phyloP scores from a whole-genome alignment of 2,888 invertebrate species.

The Caenorhabditis parvicauda region DNA sequence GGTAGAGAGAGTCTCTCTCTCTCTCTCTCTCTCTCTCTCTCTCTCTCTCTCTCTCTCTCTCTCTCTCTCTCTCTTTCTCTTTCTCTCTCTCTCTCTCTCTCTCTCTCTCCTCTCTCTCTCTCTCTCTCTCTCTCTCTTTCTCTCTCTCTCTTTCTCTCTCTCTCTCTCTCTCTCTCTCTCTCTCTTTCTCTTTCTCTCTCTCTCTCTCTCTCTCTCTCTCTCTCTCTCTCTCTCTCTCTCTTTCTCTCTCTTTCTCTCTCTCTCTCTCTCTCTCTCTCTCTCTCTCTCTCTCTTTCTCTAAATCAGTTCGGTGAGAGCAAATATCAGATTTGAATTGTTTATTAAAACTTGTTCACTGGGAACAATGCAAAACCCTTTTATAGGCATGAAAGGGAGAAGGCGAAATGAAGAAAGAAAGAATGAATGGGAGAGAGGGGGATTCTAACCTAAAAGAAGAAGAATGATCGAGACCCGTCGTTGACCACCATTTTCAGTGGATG shows the following conservation, averaged over 20 bases:
- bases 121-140: background rate
- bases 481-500: background rate
- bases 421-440: background rate
- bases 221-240: too few species aligned
- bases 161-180: background rate
- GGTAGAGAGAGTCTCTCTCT: background rate
- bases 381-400: too few species aligned
- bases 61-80: conserved; percentile 1
- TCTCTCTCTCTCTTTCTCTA: too few species aligned
- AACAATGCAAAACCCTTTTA: too few species aligned
- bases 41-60: background rate
- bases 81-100: background rate
- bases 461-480: conserved; percentile 3
- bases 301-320: too few species aligned
- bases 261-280: too few species aligned
- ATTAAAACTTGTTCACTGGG: too few species aligned
- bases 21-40: background rate
- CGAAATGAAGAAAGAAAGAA: background rate
- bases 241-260: too few species aligned
- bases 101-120: conserved; percentile 3
- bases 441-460: background rate
- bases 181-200: too few species aligned
- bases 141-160: background rate
- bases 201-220: too few species aligned
- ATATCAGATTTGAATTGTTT: too few species aligned